Conservation (phyloP, 53 echinoderm and acorn worm species). For the Paracentrotus lividus region DNA sequence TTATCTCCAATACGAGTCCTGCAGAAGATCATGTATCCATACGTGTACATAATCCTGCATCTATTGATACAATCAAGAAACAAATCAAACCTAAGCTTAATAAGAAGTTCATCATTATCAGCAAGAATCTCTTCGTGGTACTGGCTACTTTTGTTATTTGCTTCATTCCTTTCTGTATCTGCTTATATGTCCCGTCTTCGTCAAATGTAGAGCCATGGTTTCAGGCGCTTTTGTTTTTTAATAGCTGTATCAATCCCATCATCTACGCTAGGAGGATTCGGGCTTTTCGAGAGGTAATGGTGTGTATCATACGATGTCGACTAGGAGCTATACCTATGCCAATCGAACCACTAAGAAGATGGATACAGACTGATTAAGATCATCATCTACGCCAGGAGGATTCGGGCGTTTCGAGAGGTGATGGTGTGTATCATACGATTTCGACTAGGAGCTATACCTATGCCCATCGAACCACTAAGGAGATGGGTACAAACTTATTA, state of each 20-base stretch:
- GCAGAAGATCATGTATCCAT: neutral
- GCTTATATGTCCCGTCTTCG: neutral
- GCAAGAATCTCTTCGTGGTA: neutral
- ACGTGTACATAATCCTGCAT: neutral
- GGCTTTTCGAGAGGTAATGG: constrained; percentile 8
- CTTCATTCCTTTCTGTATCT: constrained; percentile 4
- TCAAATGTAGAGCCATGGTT: neutral
- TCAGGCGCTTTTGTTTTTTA: neutral
- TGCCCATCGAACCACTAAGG: too few species aligned
- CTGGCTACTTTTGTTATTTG: neutral
- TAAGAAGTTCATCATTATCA: neutral
- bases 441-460: too few species aligned
- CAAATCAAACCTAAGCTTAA: neutral
- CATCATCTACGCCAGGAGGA: too few species aligned
- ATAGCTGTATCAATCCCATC: constrained; percentile 45
- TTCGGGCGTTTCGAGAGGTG: too few species aligned
- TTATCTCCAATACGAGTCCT: neutral
- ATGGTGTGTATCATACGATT: too few species aligned
- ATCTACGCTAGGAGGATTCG: constrained; percentile 40
- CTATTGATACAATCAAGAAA: neutral
- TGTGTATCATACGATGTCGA: constrained; percentile 16
- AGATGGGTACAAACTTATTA: too few species aligned
- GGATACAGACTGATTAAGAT: neutral
- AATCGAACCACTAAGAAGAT: neutral
- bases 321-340: neutral